phyloP scores from a whole-genome alignment of 2,888 invertebrate species.

The Acheta domesticus region DNA sequence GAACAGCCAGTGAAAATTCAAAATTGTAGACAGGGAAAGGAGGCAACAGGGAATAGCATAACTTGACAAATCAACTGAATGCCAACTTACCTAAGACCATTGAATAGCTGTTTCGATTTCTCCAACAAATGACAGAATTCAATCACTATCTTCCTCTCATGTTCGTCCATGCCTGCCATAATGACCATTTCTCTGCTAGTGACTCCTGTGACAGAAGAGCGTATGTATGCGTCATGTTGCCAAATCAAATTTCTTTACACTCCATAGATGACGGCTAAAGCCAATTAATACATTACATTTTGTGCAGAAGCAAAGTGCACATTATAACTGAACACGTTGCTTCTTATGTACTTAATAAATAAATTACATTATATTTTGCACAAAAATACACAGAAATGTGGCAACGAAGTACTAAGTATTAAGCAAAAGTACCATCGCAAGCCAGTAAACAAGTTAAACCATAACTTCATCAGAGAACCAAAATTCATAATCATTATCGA shows the following conservation, averaged over 20 bases:
- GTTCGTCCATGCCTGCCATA: constrained; percentile 78
- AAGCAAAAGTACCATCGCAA: neutral
- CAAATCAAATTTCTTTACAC: constrained; percentile 21
- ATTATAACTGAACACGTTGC: no score
- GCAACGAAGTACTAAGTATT: neutral
- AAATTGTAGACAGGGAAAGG: no score
- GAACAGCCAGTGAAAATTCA: no score
- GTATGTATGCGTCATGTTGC: constrained; percentile 24
- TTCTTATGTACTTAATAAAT: neutral
- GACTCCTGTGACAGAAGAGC: constrained; percentile 28
- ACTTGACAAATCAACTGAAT: neutral
- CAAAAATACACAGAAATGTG: neutral
- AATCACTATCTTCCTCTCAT: constrained; percentile 86
- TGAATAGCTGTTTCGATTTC: constrained; percentile 95
- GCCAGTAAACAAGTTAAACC: neutral
- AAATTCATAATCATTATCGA: neutral
- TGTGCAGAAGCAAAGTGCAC: no score
- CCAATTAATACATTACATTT: neutral
- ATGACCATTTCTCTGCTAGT: constrained; percentile 51
- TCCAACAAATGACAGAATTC: constrained; percentile 95
- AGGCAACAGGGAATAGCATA: no score
- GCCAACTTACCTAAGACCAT: constrained; percentile 77
- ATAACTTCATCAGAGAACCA: neutral
- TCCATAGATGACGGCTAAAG: neutral
- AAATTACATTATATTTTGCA: neutral